These are phyloP conservation scores for Drosophila pseudoobscura DNA, from an alignment of 1,140 invertebrate species.

Conservation along the genomic window DNA sequence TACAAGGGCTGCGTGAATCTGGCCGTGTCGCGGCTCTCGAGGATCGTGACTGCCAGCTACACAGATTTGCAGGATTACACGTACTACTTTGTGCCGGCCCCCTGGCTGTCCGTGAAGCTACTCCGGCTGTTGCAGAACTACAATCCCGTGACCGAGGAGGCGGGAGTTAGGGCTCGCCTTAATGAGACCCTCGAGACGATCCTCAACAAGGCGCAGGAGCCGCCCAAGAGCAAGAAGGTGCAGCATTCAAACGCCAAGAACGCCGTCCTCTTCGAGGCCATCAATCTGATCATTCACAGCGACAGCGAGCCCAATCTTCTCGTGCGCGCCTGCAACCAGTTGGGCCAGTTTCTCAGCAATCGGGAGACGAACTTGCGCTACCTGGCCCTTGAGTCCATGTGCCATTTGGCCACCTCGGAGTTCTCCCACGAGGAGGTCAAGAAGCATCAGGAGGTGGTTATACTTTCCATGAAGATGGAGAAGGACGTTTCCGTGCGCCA, in stretches of 20 bases:
- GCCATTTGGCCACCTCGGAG: conserved; percentile 98
- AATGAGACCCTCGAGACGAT: conserved; percentile 99
- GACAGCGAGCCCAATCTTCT: conserved; percentile 98
- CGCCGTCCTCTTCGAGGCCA: conserved; percentile 99
- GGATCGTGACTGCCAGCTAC: conserved; percentile 98
- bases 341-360: conserved; percentile 99
- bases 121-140: conserved; percentile 98
- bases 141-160: conserved; percentile 97
- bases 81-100: conserved; percentile 99
- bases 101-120: conserved; percentile 99
- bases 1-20: conserved; percentile 99
- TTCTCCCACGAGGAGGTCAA: conserved; percentile 99
- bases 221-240: conserved; percentile 99
- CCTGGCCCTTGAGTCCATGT: conserved; percentile 99
- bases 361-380: conserved; percentile 99
- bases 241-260: conserved; percentile 99
- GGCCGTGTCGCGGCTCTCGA: conserved; percentile 97
- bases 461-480: conserved; percentile 99
- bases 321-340: conserved; percentile 98
- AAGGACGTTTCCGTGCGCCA: conserved; percentile 99
- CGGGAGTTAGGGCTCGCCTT: conserved; percentile 95
- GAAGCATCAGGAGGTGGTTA: conserved; percentile 99
- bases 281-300: conserved; percentile 99
- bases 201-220: conserved; percentile 99
- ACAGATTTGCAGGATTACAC: conserved; percentile 99